Percentiles rank a stretch among this genome's conserved stretches.
These are phyloP conservation scores for Nesogale talazaci DNA, from an alignment of 2,113 vertebrate species.

Conservation along the genomic window DNA sequence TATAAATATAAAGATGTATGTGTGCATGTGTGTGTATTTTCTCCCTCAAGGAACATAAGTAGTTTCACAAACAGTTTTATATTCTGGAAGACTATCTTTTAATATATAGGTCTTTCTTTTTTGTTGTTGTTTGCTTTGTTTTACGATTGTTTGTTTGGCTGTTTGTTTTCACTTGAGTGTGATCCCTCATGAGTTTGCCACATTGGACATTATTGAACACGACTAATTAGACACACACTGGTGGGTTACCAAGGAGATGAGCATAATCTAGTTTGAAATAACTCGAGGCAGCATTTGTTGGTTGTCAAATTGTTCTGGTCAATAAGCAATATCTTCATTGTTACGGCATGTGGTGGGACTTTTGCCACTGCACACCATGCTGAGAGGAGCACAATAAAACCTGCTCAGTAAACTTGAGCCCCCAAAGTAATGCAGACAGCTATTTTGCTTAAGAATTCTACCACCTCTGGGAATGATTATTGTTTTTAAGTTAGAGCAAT, in stretches of 20 bases:
- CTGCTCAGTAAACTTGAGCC: slow-evolving; percentile 71
- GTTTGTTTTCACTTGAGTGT: background rate
- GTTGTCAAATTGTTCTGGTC: slow-evolving; percentile 70
- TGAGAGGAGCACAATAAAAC: slow-evolving; percentile 76
- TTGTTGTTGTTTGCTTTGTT: background rate
- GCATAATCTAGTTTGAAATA: slow-evolving; percentile 70
- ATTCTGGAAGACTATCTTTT: background rate
- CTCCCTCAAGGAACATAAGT: background rate
- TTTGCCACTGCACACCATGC: slow-evolving; percentile 79
- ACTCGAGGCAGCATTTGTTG: slow-evolving; percentile 67
- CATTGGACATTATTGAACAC: background rate
- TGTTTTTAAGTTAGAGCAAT: slow-evolving; percentile 78
- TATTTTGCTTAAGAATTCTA: slow-evolving; percentile 59
- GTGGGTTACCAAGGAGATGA: slow-evolving; percentile 51
- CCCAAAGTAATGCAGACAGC: slow-evolving; percentile 54
- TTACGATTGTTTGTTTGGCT: background rate
- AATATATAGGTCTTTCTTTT: background rate
- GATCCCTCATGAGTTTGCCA: background rate
- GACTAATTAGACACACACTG: slow-evolving; percentile 42
- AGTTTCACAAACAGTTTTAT: slow-evolving; percentile 1
- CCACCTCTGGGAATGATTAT: slow-evolving; percentile 37
- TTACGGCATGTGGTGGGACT: slow-evolving; percentile 74
- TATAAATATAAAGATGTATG: background rate
- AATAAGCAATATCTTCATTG: slow-evolving; percentile 77
- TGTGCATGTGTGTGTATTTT: background rate